phyloP scores from a whole-genome alignment of 2,888 invertebrate species.

The Polymixis flavicincta region DNA sequence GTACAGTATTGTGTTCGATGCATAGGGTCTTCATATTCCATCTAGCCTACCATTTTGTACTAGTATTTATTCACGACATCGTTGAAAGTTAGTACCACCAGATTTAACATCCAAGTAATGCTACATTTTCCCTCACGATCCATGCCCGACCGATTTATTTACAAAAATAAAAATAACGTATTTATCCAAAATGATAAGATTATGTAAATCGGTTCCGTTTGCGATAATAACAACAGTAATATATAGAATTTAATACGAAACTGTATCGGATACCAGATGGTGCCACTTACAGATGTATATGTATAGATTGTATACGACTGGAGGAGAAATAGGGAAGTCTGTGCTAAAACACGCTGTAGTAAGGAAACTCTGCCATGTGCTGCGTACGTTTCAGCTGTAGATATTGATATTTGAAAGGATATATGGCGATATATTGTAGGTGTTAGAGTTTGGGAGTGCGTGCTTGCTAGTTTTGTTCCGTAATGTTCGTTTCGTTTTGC shows the following conservation, averaged over 20 bases:
- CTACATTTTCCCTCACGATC: not conserved
- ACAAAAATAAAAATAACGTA: constrained; percentile 43
- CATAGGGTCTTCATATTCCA: constrained; percentile 10
- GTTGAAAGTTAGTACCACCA: constrained; percentile 9
- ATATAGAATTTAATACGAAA: constrained; percentile 64
- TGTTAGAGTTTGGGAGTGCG: constrained; percentile 31
- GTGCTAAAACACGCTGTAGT: constrained; percentile 51
- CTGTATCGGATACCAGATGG: constrained; percentile 59
- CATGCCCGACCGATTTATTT: constrained; percentile 17
- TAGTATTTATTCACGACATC: constrained; percentile 13
- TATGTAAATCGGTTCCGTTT: constrained; percentile 56
- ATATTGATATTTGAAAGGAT: constrained; percentile 51
- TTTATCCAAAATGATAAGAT: constrained; percentile 31
- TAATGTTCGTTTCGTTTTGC: not conserved
- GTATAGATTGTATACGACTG: constrained; percentile 33
- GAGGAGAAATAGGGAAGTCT: constrained; percentile 50
- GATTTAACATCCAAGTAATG: not conserved
- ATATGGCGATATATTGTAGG: constrained; percentile 20
- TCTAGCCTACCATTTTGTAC: not conserved
- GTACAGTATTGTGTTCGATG: constrained; percentile 5
- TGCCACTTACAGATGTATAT: constrained; percentile 47
- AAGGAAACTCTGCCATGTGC: constrained; percentile 49
- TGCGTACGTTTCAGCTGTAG: constrained; percentile 31
- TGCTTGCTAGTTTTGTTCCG: constrained; percentile 25
- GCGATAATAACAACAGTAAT: constrained; percentile 60